A percentile compares a stretch with the other conserved stretches of the same genome.
Evolutionary conservation across 1,140 invertebrate genomes (phyloP).

Genomic region (Diorhabda carinulata): DNA sequence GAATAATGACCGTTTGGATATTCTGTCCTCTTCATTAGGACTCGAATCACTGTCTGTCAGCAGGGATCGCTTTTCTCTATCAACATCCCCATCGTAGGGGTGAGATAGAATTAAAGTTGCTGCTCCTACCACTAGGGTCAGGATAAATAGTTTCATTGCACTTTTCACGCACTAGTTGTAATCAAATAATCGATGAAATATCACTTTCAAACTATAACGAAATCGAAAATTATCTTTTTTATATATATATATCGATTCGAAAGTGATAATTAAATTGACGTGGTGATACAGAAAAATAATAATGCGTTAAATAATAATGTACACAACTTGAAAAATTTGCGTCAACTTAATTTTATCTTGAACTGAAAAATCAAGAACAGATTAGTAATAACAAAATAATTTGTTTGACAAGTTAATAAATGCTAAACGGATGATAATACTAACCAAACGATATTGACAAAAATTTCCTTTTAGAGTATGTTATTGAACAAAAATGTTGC

Average conservation of each 20-base stretch:
- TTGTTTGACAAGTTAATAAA: neutral
- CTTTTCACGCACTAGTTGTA: constrained; percentile 8
- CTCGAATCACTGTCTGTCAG: neutral
- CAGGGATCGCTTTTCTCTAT: constrained; percentile 13
- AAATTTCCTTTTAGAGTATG: neutral
- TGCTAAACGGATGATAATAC: constrained; percentile 1
- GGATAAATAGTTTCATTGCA: constrained; percentile 15
- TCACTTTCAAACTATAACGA: neutral
- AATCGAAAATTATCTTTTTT: neutral
- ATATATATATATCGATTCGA: neutral
- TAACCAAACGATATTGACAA: neutral
- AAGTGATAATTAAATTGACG: constrained; percentile 19
- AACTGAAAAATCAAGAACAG: constrained; percentile 6
- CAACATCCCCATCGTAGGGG: constrained; percentile 4
- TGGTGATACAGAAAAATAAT: constrained; percentile 12
- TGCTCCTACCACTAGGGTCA: constrained; percentile 8
- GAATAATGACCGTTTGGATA: constrained; percentile 21
- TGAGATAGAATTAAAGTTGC: constrained; percentile 5
- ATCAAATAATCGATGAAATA: neutral
- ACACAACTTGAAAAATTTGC: constrained; percentile 13
- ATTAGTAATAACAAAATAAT: neutral
- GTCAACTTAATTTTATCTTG: constrained; percentile 8
- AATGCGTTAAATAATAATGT: constrained; percentile 8
- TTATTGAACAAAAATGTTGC: neutral
- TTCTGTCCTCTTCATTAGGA: neutral